phyloP scores from a whole-genome alignment of 2,113 vertebrate species.

The Garra rufa region DNA sequence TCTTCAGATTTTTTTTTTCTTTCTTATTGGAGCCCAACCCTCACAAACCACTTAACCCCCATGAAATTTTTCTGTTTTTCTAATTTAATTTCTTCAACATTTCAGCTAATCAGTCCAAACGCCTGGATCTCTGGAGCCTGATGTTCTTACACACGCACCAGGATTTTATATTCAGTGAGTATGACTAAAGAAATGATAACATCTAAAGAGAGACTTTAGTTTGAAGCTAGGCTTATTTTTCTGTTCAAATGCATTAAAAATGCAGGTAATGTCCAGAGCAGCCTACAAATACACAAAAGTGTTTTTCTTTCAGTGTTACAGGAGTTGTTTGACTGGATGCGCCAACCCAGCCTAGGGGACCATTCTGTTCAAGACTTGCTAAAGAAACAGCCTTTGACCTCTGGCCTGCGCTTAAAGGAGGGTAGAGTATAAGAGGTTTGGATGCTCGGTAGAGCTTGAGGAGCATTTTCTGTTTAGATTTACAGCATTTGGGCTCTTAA shows the following conservation, averaged over 20 bases:
- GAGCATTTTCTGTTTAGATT: not conserved
- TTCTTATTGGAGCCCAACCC: slow-evolving; percentile 88
- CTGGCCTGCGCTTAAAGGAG: slow-evolving; percentile 63
- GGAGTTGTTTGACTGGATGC: slow-evolving; percentile 84
- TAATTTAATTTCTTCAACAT: slow-evolving; percentile 18
- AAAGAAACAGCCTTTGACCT: slow-evolving; percentile 78
- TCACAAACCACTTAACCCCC: slow-evolving; percentile 78
- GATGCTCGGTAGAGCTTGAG: not conserved
- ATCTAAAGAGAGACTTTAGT: not conserved
- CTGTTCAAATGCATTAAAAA: not conserved
- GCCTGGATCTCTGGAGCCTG: slow-evolving; percentile 86
- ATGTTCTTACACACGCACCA: slow-evolving; percentile 87
- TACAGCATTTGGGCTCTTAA: not conserved
- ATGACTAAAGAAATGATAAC: not conserved
- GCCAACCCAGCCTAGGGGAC: slow-evolving; percentile 73
- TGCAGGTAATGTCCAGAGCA: not conserved
- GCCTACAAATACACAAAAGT: not conserved
- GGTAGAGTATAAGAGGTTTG: not conserved
- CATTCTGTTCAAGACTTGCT: slow-evolving; percentile 74
- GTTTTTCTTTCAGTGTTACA: slow-evolving; percentile 76
- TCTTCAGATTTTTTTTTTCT: not conserved
- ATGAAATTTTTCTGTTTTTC: not conserved
- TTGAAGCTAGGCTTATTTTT: not conserved
- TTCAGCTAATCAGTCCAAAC: slow-evolving; percentile 90
- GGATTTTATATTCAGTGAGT: slow-evolving; percentile 87